These are phyloP conservation scores for Drosophila oshimai DNA, from an alignment of 1,140 invertebrate genomes.

Conservation along the genomic window DNA sequence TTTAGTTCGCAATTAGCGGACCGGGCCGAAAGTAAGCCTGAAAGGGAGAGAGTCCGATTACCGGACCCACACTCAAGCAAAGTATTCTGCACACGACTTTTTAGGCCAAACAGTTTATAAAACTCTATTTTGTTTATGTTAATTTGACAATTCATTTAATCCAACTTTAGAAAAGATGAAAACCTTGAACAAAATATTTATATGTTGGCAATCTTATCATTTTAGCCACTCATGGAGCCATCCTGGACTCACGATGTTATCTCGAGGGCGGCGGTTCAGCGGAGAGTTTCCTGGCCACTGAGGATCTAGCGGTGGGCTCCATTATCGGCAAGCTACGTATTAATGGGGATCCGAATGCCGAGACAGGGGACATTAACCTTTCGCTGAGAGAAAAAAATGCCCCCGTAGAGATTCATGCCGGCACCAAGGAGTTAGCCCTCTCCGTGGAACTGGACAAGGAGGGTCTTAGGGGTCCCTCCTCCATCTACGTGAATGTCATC, in stretches of 20 bases:
- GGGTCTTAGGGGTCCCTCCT: slow-evolving; percentile 90
- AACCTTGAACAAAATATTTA: no score
- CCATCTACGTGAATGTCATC: slow-evolving; percentile 92
- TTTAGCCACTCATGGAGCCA: slow-evolving; percentile 82
- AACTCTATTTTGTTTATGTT: no score
- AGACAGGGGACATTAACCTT: slow-evolving; percentile 89
- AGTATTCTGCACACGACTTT: slow-evolving; percentile 16
- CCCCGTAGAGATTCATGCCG: slow-evolving; percentile 89
- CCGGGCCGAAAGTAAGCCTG: slow-evolving; percentile 25
- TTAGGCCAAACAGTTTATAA: not conserved
- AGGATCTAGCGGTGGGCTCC: slow-evolving; percentile 91
- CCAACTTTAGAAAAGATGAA: no score
- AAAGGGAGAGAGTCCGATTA: slow-evolving; percentile 38
- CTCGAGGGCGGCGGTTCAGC: slow-evolving; percentile 94
- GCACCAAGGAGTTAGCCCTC: slow-evolving; percentile 92
- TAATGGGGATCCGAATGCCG: slow-evolving; percentile 89
- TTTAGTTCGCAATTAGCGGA: slow-evolving; percentile 31
- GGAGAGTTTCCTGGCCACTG: slow-evolving; percentile 94
- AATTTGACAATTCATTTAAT: no score
- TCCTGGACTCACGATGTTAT: slow-evolving; percentile 92
- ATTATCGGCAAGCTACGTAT: slow-evolving; percentile 90
- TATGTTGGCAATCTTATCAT: no score
- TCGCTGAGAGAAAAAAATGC: slow-evolving; percentile 90
- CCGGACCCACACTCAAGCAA: not conserved
- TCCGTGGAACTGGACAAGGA: slow-evolving; percentile 92